Evolutionary conservation across 2,888 invertebrate species (phyloP).

Genomic region (Thera obeliscata): DNA sequence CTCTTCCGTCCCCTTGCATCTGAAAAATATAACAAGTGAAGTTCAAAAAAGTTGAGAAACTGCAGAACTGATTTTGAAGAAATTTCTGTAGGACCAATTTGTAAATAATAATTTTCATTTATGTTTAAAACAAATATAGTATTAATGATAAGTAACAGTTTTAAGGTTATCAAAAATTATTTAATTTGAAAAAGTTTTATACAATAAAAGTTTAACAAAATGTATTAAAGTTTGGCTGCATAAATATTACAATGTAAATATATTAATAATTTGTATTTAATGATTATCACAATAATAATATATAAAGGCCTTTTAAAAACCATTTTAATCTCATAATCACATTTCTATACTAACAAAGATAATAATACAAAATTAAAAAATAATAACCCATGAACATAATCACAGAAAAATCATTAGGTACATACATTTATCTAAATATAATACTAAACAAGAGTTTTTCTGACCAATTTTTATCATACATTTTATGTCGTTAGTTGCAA

Average conservation of each 20-base stretch:
- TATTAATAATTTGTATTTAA: conserved; percentile 40
- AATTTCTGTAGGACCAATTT: too few species aligned
- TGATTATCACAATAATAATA: conserved; percentile 55
- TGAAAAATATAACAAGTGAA: conserved; percentile 56
- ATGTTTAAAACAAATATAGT: too few species aligned
- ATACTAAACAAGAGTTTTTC: conserved; percentile 3
- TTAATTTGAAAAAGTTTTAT: too few species aligned
- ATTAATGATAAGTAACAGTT: too few species aligned
- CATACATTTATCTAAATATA: conserved; percentile 2
- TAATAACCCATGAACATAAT: conserved; percentile 27
- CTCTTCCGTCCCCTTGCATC: conserved; percentile 84
- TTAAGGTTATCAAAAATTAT: too few species aligned
- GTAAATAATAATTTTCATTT: too few species aligned
- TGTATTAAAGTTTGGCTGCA: conserved; percentile 6
- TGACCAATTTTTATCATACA: conserved; percentile 1
- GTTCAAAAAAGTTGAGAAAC: too few species aligned
- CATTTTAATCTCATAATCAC: conserved; percentile 44
- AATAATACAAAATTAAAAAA: conserved; percentile 30
- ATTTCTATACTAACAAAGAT: conserved; percentile 40
- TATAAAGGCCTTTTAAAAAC: conserved; percentile 51
- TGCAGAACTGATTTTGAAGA: not conserved
- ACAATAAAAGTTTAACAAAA: not conserved
- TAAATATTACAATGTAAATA: conserved; percentile 24
- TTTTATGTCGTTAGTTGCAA: too few species aligned
- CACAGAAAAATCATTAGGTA: conserved; percentile 19